Conservation (phyloP, 2,113 vertebrate genomes). For the Larimichthys crocea region DNA sequence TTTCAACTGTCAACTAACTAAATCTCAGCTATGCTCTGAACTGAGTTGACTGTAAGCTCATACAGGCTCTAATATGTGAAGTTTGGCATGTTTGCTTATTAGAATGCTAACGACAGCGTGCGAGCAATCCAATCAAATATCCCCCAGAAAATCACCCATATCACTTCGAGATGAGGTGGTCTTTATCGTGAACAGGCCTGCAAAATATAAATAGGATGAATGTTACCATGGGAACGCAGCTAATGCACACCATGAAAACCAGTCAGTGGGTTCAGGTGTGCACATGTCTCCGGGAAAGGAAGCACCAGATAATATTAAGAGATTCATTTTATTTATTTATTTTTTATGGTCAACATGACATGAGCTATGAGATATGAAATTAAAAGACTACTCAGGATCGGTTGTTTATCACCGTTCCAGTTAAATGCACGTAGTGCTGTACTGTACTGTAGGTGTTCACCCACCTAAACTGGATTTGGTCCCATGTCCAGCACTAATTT, state of each 20-base stretch:
- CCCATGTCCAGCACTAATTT: background rate
- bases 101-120: background rate
- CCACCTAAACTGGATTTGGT: background rate
- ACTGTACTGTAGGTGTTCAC: background rate
- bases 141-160: background rate
- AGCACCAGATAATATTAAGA: background rate
- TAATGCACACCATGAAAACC: conserved; percentile 3
- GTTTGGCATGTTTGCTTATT: background rate
- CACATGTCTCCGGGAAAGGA: background rate
- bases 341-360: background rate
- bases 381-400: background rate
- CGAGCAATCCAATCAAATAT: background rate
- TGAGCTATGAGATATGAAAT: background rate
- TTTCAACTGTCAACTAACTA: background rate
- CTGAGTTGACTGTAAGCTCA: too few species aligned
- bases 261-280: conserved; percentile 16
- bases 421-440: background rate
- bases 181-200: background rate
- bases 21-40: background rate
- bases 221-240: conserved; percentile 30
- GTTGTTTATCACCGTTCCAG: background rate
- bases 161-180: background rate
- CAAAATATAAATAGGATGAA: conserved; percentile 12
- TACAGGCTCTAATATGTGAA: background rate
- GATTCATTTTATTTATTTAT: background rate